Evolutionary conservation across 2,888 invertebrate genomes (phyloP).

Genomic region (Erebia palarica): DNA sequence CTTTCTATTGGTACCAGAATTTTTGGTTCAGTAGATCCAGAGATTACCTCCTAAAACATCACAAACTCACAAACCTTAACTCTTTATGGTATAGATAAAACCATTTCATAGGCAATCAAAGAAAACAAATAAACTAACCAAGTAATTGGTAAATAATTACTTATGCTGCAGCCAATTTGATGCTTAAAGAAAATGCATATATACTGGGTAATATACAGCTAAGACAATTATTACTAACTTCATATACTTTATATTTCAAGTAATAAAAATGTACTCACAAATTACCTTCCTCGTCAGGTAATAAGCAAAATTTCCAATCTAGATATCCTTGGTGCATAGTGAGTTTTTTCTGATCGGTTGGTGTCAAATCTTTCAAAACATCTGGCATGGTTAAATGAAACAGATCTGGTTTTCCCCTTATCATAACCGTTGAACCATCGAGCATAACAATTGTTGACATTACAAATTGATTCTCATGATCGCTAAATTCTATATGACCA

Average conservation of each 20-base stretch:
- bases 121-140: too few relatives aligned
- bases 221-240: too few relatives aligned
- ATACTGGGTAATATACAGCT: too few relatives aligned
- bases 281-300: conserved; percentile 56
- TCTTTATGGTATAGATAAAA: too few relatives aligned
- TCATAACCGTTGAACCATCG: conserved; percentile 44
- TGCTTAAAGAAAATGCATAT: too few relatives aligned
- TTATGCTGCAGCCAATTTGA: too few relatives aligned
- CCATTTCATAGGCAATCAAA: too few relatives aligned
- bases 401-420: conserved; percentile 51
- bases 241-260: background rate
- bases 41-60: too few relatives aligned
- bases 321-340: conserved; percentile 55
- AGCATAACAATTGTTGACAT: conserved; percentile 30
- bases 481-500: conserved; percentile 37
- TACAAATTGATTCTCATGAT: conserved; percentile 12
- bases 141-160: too few relatives aligned
- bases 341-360: conserved; percentile 47
- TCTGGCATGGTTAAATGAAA: conserved; percentile 56
- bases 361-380: conserved; percentile 45
- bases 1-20: too few relatives aligned
- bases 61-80: too few relatives aligned
- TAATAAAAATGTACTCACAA: conserved; percentile 58
- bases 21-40: too few relatives aligned
- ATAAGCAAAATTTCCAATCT: conserved; percentile 59